Evolutionary conservation across 2,888 invertebrate species (phyloP).

Genomic region (Agrotis puta): DNA sequence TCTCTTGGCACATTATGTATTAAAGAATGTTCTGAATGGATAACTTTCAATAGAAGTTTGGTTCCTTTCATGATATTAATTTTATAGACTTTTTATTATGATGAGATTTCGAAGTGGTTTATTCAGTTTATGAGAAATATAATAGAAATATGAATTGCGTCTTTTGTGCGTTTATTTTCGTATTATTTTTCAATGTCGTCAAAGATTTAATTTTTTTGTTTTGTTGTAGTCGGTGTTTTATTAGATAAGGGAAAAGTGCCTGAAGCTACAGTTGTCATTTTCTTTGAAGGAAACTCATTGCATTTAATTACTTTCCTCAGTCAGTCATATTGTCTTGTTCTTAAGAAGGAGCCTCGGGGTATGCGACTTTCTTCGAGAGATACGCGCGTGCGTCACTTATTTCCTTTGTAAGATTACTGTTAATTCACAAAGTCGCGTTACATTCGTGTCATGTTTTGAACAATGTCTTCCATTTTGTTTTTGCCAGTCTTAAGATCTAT

Average conservation of each 20-base stretch:
- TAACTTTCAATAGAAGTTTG: constrained; percentile 50
- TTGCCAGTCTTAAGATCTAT: no score
- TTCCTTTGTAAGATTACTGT: neutral
- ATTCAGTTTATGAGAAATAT: constrained; percentile 6
- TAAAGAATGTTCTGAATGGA: constrained; percentile 37
- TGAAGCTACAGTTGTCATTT: neutral
- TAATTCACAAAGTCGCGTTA: neutral
- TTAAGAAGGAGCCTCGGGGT: neutral
- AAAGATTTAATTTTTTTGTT: constrained; percentile 20
- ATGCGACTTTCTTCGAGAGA: neutral
- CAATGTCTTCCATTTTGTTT: neutral
- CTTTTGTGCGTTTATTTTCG: neutral
- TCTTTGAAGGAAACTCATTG: neutral
- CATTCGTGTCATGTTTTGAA: neutral
- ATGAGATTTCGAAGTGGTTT: constrained; percentile 35
- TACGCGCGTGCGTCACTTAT: neutral
- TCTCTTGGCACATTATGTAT: constrained; percentile 44
- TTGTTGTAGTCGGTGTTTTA: constrained; percentile 9
- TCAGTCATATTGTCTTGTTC: neutral
- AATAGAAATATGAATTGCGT: constrained; percentile 4
- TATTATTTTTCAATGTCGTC: constrained; percentile 2
- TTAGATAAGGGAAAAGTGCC: constrained; percentile 17
- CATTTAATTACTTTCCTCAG: neutral
- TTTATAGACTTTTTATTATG: constrained; percentile 28
- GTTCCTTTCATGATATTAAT: constrained; percentile 40